Percentiles rank a stretch among this genome's conserved stretches.
Evolutionary conservation across 2,797 vertebrate genomes (phyloP).

Genomic region (Chelmon rostratus): DNA sequence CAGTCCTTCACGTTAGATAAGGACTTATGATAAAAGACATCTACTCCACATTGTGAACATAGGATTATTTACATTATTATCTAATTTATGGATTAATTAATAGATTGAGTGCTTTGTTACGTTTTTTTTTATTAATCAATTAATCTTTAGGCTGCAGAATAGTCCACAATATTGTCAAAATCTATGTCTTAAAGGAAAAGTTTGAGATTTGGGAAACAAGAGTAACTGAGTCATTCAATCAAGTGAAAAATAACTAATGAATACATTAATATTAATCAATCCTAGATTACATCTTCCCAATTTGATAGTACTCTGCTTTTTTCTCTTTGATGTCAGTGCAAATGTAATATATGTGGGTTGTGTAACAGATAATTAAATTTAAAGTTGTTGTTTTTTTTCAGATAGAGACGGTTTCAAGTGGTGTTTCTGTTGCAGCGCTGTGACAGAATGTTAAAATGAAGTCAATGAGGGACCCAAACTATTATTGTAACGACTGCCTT

Average conservation of each 20-base stretch:
- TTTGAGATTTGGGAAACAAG: no score
- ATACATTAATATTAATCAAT: no score
- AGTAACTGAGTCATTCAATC: not conserved
- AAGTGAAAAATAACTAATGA: not conserved
- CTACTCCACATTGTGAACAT: not conserved
- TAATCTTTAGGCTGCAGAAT: no score
- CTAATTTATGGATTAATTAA: no score
- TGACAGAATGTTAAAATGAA: not conserved
- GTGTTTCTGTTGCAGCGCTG: not conserved
- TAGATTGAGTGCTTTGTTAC: no score
- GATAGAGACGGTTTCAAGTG: no score
- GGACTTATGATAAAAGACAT: not conserved
- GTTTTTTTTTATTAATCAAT: no score
- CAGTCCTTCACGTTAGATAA: conserved; percentile 1
- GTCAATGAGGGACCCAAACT: not conserved
- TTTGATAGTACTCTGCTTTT: not conserved
- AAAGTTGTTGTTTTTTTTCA: not conserved
- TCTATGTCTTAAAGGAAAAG: no score
- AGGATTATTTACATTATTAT: no score
- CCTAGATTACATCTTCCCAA: not conserved
- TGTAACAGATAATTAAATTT: no score
- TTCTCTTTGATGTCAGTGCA: not conserved
- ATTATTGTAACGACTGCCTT: not conserved
- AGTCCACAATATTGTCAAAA: no score
- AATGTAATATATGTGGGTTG: no score